Evolutionary conservation across 2,113 vertebrate species (phyloP), one percentile per base, ranked within the genome.

Genomic region (Empidonax traillii): DNA sequence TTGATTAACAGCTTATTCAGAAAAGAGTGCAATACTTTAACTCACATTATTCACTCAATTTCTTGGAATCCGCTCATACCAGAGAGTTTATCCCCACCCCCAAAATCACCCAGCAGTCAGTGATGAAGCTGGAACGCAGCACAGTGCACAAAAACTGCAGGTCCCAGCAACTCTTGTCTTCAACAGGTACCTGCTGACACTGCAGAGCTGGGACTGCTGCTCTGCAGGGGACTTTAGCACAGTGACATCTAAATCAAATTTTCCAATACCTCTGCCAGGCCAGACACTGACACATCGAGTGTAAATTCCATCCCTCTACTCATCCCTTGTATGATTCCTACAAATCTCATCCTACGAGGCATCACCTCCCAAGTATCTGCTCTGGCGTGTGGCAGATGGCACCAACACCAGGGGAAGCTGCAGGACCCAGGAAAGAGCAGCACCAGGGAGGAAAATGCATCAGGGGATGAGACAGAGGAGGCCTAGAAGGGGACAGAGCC

Each of bases 391-490:
- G 37, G 46, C 46, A 53, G 37, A 19, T 23, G 33, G 63, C 63
- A 77, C 8, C 28, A 28, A 6, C 10, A 46, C 11, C 11, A 51
- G 14, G 27, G 19, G 43, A 87, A 78, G 61, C 31, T 25, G 46
- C 20, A 18, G 18, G 16, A 51, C 39, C 16, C 28, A 80, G n/a
- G 0, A 1, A 53, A 44, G 13, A 52, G 24, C 0, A 66, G 33
- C 35, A 71, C 31, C 13, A 3, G n/a, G 21, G 30, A 55, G 33
- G 47, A 72, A 74, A 27, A n/a, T 16, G n/a, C 27, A 37, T 19
- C 37, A 72, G 49, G 12, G 31, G 33, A 4, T 1, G 7, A 67
- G 15, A 37, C n/a, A 65, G 17, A 56, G 23, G 6, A 61, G 11
- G 25, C 12, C 35, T 22, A 24, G 22, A 81, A 74, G 25, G 51